Evolutionary conservation across 2,113 vertebrate species (phyloP), one percentile per base, ranked within the genome.

Genomic region (Phaetusa simplex): DNA sequence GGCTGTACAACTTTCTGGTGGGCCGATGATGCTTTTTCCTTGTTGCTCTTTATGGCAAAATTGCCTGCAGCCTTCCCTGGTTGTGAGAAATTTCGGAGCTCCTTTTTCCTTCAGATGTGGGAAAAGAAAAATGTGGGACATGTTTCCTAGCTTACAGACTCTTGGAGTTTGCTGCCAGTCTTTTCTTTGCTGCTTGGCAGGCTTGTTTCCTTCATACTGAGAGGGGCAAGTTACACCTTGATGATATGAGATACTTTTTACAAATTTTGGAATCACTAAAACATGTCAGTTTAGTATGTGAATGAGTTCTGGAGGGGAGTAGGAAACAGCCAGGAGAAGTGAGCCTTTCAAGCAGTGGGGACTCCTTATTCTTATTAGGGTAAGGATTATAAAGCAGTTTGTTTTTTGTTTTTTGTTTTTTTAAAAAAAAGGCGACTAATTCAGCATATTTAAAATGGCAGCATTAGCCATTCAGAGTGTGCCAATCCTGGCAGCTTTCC

Each of bases 391-490:
- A 82, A 92, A 92, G 61, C 34, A 65, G 65, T 27, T 43, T 66
- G 13, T 17, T 38, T 43, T 56, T 53, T 42, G 27, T 8, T 18
- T 22, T 23, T 29, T 45, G 23, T 32, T 58, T 70, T 64, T 40
- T 32, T 40, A 23, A 32, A 42, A 26, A 36, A 43, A 47, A 59
- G 26, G 12, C 7, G 10, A 67, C 53, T 55, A 69, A 82, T 95
- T 94, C 86, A 90, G 89, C 58, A 70, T 93, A 80, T 90, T 90
- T 89, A 36, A 87, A 96, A 85, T 94, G 86, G 95, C 82, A 87
- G 58, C 8, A 1, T 87, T 93, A 53, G 49, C 50, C 87, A 87
- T 97, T 97, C 81, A 95, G 78, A 82, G 65, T 50, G 53, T 73
- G 81, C 91, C 87, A 94, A 0, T 83, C 56, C 78, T 96, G 97